phyloP scores from a whole-genome alignment of 2,888 invertebrate genomes.

The Papilio elwesi region DNA sequence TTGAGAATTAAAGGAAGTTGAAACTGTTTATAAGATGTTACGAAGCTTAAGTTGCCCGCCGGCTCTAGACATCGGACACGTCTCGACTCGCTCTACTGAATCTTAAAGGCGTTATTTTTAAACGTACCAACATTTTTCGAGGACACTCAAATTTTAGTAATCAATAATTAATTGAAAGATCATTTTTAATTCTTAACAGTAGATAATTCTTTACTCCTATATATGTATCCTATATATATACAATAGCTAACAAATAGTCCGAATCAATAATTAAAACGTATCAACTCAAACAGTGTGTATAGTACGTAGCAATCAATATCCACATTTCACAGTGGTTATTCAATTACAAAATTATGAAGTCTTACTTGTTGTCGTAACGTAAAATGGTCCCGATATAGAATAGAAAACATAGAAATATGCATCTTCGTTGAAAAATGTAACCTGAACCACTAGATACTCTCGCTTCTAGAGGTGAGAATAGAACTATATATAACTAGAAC shows the following conservation, averaged over 20 bases:
- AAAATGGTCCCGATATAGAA: background rate
- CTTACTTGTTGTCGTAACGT: background rate
- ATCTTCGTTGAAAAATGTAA: too few species aligned
- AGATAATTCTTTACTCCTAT: background rate
- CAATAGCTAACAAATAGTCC: background rate
- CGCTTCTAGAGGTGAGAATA: too few species aligned
- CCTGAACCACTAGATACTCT: too few species aligned
- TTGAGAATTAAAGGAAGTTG: slow-evolving; percentile 37
- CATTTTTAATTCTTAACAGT: slow-evolving; percentile 1
- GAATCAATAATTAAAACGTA: background rate
- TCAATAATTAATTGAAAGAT: background rate
- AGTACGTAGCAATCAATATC: background rate
- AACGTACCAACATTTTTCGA: slow-evolving; percentile 21
- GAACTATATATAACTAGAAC: too few species aligned
- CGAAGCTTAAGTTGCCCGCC: slow-evolving; percentile 30
- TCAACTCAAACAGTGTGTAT: too few species aligned
- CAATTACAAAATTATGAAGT: background rate
- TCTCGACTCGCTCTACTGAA: slow-evolving; percentile 35
- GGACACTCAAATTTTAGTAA: slow-evolving; percentile 7
- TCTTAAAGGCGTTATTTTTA: slow-evolving; percentile 32
- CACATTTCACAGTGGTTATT: background rate
- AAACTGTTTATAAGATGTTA: slow-evolving; percentile 34
- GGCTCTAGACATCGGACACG: slow-evolving; percentile 34
- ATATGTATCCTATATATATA: too few species aligned
- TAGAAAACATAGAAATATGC: too few species aligned